These are phyloP conservation scores for Ariolimax columbianus DNA, from an alignment of 2,888 invertebrate species.

Conservation along the genomic window DNA sequence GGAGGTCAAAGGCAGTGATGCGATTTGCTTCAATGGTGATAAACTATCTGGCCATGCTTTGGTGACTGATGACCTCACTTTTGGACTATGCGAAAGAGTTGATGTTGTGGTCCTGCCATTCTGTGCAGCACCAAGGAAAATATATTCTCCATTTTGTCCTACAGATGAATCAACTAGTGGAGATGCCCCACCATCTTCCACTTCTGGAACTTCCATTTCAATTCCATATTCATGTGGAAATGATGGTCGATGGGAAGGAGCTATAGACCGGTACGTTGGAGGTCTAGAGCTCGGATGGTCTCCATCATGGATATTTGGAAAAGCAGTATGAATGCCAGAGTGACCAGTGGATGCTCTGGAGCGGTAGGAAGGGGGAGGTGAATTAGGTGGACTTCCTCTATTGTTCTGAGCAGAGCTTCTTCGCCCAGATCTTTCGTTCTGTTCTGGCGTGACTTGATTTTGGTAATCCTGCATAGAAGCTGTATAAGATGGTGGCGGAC, in stretches of 20 bases:
- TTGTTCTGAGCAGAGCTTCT: constrained; percentile 55
- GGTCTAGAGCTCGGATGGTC: constrained; percentile 72
- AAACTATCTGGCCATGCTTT: neutral
- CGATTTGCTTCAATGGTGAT: constrained; percentile 8
- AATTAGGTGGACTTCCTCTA: constrained; percentile 82
- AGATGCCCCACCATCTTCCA: constrained; percentile 48
- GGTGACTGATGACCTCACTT: neutral
- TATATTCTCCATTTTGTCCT: constrained; percentile 45
- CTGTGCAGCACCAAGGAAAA: neutral
- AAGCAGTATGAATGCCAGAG: constrained; percentile 72
- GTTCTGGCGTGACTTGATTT: constrained; percentile 85
- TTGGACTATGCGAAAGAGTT: neutral
- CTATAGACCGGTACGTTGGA: constrained; percentile 74
- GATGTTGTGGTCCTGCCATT: neutral
- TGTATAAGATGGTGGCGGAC: constrained; percentile 97
- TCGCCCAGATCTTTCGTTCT: neutral
- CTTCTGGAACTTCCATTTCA: constrained; percentile 53
- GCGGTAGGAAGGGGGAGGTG: constrained; percentile 95
- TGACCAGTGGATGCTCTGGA: constrained; percentile 86
- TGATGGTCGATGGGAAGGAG: constrained; percentile 60
- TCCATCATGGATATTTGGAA: constrained; percentile 62
- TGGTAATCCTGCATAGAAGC: constrained; percentile 98
- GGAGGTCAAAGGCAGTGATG: constrained; percentile 13
- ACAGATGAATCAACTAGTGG: constrained; percentile 62
- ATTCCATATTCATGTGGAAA: constrained; percentile 62